These are phyloP conservation scores for Drosophila sp. DNA, from an alignment of 1,140 invertebrate genomes.

Conservation along the genomic window DNA sequence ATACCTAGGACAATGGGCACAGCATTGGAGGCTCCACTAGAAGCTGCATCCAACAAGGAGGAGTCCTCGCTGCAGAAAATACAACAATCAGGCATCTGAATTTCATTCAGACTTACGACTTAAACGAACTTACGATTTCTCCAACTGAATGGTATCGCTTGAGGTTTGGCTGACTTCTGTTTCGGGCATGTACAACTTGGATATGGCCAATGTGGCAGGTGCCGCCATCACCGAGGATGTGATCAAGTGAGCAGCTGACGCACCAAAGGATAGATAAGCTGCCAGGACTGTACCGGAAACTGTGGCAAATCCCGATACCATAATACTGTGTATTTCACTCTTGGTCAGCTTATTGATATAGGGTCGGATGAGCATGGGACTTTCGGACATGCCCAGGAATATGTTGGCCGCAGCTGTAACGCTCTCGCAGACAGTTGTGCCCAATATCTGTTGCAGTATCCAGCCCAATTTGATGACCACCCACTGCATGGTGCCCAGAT, in stretches of 20 bases:
- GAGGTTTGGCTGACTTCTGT: constrained; percentile 90
- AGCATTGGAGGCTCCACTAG: constrained; percentile 92
- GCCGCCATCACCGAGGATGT: constrained; percentile 98
- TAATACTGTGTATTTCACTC: constrained; percentile 96
- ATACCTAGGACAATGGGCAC: constrained; percentile 94
- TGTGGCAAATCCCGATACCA: constrained; percentile 97
- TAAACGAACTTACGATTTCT: constrained; percentile 87
- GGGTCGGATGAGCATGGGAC: constrained; percentile 94
- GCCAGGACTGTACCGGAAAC: constrained; percentile 96
- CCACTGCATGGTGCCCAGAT: constrained; percentile 94
- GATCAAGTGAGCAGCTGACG: constrained; percentile 91
- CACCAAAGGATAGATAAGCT: constrained; percentile 96
- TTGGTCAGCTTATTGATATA: constrained; percentile 92
- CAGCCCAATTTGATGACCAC: constrained; percentile 93
- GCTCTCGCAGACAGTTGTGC: constrained; percentile 96
- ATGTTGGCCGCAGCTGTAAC: constrained; percentile 95
- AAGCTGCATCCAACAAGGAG: constrained; percentile 94
- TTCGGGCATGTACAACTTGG: constrained; percentile 97
- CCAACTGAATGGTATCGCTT: constrained; percentile 87
- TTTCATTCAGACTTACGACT: background rate
- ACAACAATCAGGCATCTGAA: background rate
- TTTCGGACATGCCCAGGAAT: constrained; percentile 96
- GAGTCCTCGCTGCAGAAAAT: constrained; percentile 88
- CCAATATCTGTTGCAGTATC: constrained; percentile 89
- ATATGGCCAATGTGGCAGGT: constrained; percentile 93